Percentiles rank a stretch among this genome's conserved stretches.
Conservation (phyloP, 2,888 invertebrate genomes). For the Mythimna impura region DNA sequence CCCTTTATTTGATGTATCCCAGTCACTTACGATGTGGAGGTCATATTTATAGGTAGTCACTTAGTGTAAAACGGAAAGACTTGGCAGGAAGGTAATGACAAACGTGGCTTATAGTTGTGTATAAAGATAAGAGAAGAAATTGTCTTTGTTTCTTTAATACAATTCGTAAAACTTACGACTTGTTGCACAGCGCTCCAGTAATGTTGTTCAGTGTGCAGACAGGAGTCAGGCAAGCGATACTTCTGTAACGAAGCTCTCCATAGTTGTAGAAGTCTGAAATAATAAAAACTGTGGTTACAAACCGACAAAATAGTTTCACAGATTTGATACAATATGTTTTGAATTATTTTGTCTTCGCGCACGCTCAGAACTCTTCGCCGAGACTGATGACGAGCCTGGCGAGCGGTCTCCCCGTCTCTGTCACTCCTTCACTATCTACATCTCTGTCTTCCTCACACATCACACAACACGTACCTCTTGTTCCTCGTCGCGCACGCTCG, state of each 20-base stretch:
- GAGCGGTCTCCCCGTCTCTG: constrained; percentile 52
- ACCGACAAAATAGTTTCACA: not conserved
- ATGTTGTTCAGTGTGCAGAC: constrained; percentile 92
- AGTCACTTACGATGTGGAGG: too few species aligned
- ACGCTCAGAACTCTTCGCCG: too few species aligned
- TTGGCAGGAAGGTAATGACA: too few species aligned
- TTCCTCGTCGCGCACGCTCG: not conserved
- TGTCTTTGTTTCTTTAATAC: too few species aligned
- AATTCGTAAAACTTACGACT: constrained; percentile 89
- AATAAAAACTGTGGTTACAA: not conserved
- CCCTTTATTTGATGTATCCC: too few species aligned
- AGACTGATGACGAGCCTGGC: too few species aligned
- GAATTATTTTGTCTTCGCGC: constrained; percentile 36
- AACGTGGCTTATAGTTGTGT: too few species aligned
- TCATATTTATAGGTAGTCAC: too few species aligned
- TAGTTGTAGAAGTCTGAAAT: constrained; percentile 93
- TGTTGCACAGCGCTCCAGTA: constrained; percentile 97
- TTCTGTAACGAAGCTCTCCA: constrained; percentile 95
- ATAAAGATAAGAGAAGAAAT: too few species aligned
- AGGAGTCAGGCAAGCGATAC: constrained; percentile 93
- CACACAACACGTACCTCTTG: constrained; percentile 67
- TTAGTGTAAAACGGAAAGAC: too few species aligned
- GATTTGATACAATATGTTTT: too few species aligned
- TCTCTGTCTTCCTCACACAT: not conserved
- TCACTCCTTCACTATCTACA: too few species aligned